These are phyloP conservation scores for Onychostruthus taczanowskii DNA, from an alignment of 2,113 vertebrate genomes.

Conservation along the genomic window DNA sequence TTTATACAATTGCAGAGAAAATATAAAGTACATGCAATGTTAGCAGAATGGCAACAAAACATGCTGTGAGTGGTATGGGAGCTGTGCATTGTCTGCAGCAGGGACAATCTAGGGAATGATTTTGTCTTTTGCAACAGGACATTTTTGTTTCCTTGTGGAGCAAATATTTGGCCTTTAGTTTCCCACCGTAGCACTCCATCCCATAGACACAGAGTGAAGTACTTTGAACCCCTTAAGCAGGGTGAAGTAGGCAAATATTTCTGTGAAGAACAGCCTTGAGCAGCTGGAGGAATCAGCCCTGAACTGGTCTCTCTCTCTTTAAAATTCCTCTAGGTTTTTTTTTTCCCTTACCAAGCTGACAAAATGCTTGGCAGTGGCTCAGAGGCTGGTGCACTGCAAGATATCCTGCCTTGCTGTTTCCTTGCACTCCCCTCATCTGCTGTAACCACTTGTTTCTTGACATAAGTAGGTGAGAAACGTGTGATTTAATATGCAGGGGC, in stretches of 20 bases:
- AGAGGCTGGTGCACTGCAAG: constrained; percentile 11
- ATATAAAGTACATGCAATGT: constrained; percentile 61
- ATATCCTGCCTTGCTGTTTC: constrained; percentile 24
- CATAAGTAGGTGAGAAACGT: constrained; percentile 2
- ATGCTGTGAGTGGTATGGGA: background rate
- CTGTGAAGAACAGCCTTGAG: background rate
- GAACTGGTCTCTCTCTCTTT: background rate
- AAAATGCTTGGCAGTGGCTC: constrained; percentile 31
- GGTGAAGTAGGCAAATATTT: background rate
- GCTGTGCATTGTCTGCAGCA: constrained; percentile 43
- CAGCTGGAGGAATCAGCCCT: background rate
- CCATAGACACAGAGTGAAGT: background rate
- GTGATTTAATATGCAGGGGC: background rate
- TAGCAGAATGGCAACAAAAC: constrained; percentile 61
- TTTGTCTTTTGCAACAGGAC: background rate
- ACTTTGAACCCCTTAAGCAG: background rate
- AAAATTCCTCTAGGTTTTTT: background rate
- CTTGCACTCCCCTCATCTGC: constrained; percentile 33
- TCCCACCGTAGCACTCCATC: background rate
- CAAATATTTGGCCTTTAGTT: background rate
- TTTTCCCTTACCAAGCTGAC: background rate
- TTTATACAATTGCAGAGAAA: constrained; percentile 73
- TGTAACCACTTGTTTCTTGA: constrained; percentile 27
- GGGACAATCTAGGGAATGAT: constrained; percentile 7
- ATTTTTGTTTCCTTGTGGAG: background rate